Base-by-base conservation (phyloP, 2,113 vertebrate genomes). In the Aramus guarauna region DNA sequence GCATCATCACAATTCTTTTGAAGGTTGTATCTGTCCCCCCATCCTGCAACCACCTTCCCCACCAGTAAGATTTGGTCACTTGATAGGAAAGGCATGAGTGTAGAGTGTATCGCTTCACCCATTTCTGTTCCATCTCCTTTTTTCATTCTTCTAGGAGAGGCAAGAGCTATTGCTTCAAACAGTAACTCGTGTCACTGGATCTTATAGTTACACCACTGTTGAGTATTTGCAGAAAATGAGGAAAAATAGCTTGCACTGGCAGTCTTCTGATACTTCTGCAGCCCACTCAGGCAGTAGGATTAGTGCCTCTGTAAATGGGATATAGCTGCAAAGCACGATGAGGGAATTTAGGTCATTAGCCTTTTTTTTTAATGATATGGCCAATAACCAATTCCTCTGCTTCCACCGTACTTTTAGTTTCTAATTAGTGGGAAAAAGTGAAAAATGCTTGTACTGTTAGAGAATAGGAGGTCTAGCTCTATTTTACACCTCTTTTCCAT, bases 51-150 rank as follows among this genome's bases (percentile, higher is more conserved):
- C 5, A 18, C 21, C 12, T 19, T 22, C 32, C 32, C 29, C n/a
- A 55, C 2, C 20, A 18, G 45, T 43, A 43, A 78, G 34, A 47
- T 85, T 72, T 58, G 32, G 39, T 90, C 71, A 73, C 50, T 73
- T 79, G 39, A 17, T 36, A 95, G 81, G 74, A 47, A 95, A 94
- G 78, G 62, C 55, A 50, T 79, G 67, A 96, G 59, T 82, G 67
- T 66, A 95, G 91, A 92, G 64, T 91, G 84, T 76, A 59, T 77
- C 89, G 83, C 94, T 90, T 92, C 95, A 96, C 91, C 73, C 84
- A 50, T 97, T 92, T 95, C 77, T 96, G 95, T 97, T 97, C 87
- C 94, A 71, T 96, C 71, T 90, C 66, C 74, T 95, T 88, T 94
- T 81, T 53, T 71, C 74, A 85, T 96, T 85, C 81, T 71, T 82